phyloP scores from a whole-genome alignment of 2,113 vertebrate genomes.

The Ctenodactylus gundi region DNA sequence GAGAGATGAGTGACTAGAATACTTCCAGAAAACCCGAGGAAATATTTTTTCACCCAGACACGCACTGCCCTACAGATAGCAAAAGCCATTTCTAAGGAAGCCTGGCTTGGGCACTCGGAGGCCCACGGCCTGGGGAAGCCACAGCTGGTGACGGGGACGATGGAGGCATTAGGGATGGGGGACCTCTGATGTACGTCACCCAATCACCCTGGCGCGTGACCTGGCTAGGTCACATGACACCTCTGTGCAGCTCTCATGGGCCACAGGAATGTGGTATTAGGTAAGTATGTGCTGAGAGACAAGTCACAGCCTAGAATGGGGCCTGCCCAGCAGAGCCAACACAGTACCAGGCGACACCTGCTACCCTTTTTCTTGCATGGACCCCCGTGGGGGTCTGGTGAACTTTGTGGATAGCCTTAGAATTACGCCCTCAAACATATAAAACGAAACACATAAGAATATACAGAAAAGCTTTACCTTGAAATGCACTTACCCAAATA shows the following conservation, averaged over 20 bases:
- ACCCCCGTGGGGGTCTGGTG: not conserved
- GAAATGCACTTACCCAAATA: not conserved
- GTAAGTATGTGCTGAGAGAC: not conserved
- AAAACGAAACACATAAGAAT: not conserved
- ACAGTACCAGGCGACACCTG: not conserved
- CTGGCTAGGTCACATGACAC: not conserved
- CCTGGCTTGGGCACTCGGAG: not conserved
- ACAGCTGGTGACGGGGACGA: not conserved
- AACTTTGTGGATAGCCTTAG: not conserved
- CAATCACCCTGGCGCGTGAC: not conserved
- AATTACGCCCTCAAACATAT: not conserved
- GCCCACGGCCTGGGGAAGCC: not conserved
- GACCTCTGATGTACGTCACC: too few relatives aligned
- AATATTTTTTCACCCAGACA: not conserved
- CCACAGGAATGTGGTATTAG: not conserved
- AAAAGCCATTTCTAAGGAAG: not conserved
- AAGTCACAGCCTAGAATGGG: not conserved
- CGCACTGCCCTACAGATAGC: not conserved
- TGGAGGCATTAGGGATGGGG: not conserved
- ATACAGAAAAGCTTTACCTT: not conserved
- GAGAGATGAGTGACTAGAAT: not conserved
- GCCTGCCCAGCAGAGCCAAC: not conserved
- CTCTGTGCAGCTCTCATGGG: not conserved
- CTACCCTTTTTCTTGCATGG: not conserved
- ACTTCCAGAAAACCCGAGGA: not conserved